Evolutionary conservation across 1,140 invertebrate genomes (phyloP), one percentile per base, ranked within the genome.

Genomic region (Lordiphosa clarofinis): DNA sequence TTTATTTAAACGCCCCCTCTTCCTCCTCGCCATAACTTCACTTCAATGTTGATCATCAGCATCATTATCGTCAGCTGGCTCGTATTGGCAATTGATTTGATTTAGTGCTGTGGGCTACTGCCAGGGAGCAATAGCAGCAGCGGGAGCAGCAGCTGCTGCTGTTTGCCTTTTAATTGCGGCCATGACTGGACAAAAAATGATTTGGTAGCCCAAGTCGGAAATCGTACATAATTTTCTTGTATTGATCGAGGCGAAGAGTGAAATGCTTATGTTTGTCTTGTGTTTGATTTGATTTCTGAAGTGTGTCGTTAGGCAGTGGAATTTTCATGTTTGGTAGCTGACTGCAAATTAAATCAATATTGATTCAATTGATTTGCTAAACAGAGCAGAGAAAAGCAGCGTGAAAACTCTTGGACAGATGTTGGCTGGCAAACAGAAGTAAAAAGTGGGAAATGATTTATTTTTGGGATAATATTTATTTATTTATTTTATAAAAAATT

Each of bases 1-100:
- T 84, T 84, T 84, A 68, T 78, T 84, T 84, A 84, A 82, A 82
- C 59, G 48, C 50, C 38, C 43, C 49, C 36, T 6, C 48, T 4
- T 6, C 40, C 4, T n/a, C 24, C 6, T 0, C 24, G 7, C 4
- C 24, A 4, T 6, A 7, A 31, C 43, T 46, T 46, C 11, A 31
- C 24, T 46, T 46, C 31, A 46, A 46, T 46, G 24, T 46, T 46
- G 43, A 40, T 40, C 38, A 37, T 36, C 31, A 40, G 61, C 62
- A 48, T 79, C 72, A 75, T 72, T 53, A 81, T 75, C 67, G 59
- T 12, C 44, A 47, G 36, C 28, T 53, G 62, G 53, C 54, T 81
- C 76, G 76, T 76, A 82, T 82, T 81, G 76, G 76, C 76, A 82
- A 84, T 82, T 84, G 76, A 82, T 82, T 84, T 81, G 75, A 79